Evolutionary conservation across 1,140 invertebrate genomes (phyloP), one percentile per base, ranked within the genome.

Genomic region (Centruroides sculpturatus): DNA sequence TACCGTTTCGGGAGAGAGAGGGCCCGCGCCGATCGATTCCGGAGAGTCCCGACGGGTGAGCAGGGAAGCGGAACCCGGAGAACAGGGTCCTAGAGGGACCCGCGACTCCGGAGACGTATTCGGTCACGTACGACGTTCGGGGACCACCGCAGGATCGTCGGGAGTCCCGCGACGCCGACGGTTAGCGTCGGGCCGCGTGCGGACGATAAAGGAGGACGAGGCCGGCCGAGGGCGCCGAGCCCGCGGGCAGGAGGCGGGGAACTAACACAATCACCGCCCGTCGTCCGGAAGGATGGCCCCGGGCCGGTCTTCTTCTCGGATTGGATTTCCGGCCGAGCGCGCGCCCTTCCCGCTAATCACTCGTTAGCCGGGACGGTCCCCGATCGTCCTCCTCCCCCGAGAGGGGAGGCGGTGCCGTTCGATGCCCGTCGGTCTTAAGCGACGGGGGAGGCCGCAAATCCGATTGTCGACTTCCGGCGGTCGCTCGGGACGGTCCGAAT

Each of bases 361-460:
- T 12, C 51, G 7, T 52, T 52, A 23, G 13, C 51, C 35, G 13
- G n/a, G 12, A 8, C 51, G n/a, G 13, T 12, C 7, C 35, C 35
- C 7, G 35, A 23, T 23, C n/a, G 13, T 52, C 35, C 51, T 6
- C 12, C 13, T 13, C 13, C 12, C 51, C 9, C 41, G 35, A 46
- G 34, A 23, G 23, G 35, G 35, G n/a, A 23, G 12, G 13, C 47
- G 35, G 7, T 8, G 41, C 7, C 5, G 6, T 35, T 35, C 35
- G 8, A 23, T 34, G 51, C 47, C 47, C 57, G 60, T 61, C 57
- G 57, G 60, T 61, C 60, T 57, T 61, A 61, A 61, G 60, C 57
- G 60, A 61, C 57, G 57, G 60, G 60, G 60, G 55, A 57, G 48
- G 57, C 60, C 60, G 47, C 60, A 61, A 61, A 61, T 61, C 60